A percentile compares a stretch with the other conserved stretches of the same genome.
These are phyloP conservation scores for Petaurus breviceps DNA, from an alignment of 2,113 vertebrate species.

Conservation along the genomic window DNA sequence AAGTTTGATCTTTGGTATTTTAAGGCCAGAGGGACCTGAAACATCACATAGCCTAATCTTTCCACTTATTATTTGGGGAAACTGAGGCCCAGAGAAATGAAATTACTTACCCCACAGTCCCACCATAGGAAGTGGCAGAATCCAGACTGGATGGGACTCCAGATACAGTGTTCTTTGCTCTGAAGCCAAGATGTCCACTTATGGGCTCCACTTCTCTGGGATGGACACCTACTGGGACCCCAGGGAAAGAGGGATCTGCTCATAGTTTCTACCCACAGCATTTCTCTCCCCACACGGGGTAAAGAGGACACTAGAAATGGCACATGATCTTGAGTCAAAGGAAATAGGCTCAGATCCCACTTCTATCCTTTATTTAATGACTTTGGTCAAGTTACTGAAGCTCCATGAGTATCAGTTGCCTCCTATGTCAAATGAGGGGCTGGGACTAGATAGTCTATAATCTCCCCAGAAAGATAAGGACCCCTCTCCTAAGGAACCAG, in stretches of 20 bases:
- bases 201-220: not conserved
- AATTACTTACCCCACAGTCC: not conserved
- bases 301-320: not conserved
- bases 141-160: not conserved
- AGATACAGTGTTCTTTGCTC: not conserved
- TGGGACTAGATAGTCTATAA: not conserved
- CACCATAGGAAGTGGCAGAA: not conserved
- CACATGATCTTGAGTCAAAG: not conserved
- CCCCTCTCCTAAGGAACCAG: not conserved
- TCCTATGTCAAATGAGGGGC: not conserved
- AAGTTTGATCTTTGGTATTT: not conserved
- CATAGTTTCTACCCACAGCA: not conserved
- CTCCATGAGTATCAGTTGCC: not conserved
- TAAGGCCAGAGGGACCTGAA: not conserved
- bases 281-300: not conserved
- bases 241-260: not conserved
- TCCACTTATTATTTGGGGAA: not conserved
- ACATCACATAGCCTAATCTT: not conserved
- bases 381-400: not conserved
- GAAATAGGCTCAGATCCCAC: not conserved
- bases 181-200: not conserved
- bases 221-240: not conserved
- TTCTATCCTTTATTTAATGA: not conserved
- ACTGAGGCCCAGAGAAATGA: not conserved
- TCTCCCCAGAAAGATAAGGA: not conserved